Base-by-base conservation (phyloP, 2,797 vertebrate species). In the Paguma larvata region DNA sequence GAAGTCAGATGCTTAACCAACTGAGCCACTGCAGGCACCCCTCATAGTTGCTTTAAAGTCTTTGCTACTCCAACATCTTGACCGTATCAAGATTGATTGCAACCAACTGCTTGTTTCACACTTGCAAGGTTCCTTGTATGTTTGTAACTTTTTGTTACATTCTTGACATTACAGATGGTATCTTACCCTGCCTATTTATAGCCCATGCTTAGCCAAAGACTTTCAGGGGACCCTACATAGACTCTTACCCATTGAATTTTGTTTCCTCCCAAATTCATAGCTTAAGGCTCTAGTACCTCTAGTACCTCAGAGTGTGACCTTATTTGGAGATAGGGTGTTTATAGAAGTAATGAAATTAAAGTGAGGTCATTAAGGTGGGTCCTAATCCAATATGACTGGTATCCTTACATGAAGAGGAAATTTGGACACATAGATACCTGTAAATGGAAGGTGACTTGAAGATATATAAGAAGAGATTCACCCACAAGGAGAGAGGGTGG, bases 1-100 rank as follows among this genome's bases (percentile, higher is more conserved):
- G 56, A 59, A 23, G 21, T 59, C 56, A 59, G 56, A 59, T 23
- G 19, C 56, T 59, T 59, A 23, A 10, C 56, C 21, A 8, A 59
- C 56, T 59, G 56, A 59, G 56, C 56, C 56, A 59, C 56, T 23
- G n/a, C 21, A 59, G 56, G 56, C 21, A 59, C 19, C 56, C 21
- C 21, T 44, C 51, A 82, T 63, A 65, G 15, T 56, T 95, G 34
- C 68, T 94, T 97, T 94, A 65, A 85, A 93, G 2, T 48, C 32
- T 89, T 93, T 94, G 27, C 62, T 96, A 85, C 93, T 78, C 34
- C 34, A 86, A 68, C 70, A 93, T 87, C 75, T 96, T 77, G 70
- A 78, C 30, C 8, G 25, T 96, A 75, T 91, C 73, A 77, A 70
- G 19, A 34, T 80, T 89, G 41, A 89, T 56, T 96, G 93, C 68